Evolutionary conservation across 2,888 invertebrate species (phyloP), one percentile per base, ranked within the genome.

Genomic region (Philopedon plagiatum): DNA sequence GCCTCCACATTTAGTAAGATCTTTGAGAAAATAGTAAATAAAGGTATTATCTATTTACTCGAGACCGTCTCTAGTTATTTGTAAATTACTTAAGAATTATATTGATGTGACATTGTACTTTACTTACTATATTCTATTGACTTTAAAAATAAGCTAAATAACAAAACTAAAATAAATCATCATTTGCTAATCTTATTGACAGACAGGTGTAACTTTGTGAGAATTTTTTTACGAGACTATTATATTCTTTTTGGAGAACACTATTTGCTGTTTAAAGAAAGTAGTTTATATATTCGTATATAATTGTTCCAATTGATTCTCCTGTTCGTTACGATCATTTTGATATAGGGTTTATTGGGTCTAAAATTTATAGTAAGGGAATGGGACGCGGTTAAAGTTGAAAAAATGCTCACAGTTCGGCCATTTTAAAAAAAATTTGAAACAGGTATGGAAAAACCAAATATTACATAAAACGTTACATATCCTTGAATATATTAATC

Each of bases 11-110:
- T n/a, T 1, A 34, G n/a, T n/a, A 15, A 5, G 13, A 5, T 13
- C 15, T 39, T 39, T 39, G 39, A 7, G n/a, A 39, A 26, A 39
- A 3, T 15, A 39, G 15, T 39, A 15, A n/a, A 11, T 39, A 39
- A 39, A 39, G 5, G 11, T 15, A 5, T 46, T 23, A 23, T 46
- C 23, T 46, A 23, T 46, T 11, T 46, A 46, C 46, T 11, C 46
- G 15, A 46, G 46, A 23, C 46, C 46, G 46, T n/a, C 23, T 46
- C 21, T 46, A 5, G 21, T 46, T 46, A n/a, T 46, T 46, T 46
- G 21, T 46, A 46, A 46, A 46, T 23, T 23, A 46, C 46, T 46
- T 19, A 46, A 46, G 46, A 23, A 46, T 46, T 21, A 46, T 21
- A 46, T 46, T n/a, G 21, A 46, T n/a, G 5, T 46, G 46, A 46